Base-by-base conservation (phyloP, 1,140 invertebrate genomes). In the Sminthurinus signatus region DNA sequence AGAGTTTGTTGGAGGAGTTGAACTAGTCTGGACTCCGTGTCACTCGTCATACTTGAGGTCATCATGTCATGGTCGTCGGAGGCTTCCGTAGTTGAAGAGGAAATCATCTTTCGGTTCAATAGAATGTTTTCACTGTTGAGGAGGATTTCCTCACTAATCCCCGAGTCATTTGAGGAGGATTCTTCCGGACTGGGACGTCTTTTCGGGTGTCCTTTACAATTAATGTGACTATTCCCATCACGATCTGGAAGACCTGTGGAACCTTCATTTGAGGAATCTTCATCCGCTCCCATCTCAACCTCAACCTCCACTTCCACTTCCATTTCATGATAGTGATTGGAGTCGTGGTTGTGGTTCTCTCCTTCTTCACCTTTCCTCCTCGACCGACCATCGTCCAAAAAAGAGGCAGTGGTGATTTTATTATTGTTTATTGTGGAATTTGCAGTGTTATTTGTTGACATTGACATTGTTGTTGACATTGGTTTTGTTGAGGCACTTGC, bases 101-200 rank as follows among this genome's bases (percentile, higher is more conserved):
- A 36, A 19, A 14, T 32, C n/a, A 21, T 36, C 21, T 31, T 56
- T 3, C 10, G 5, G 21, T 8, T 14, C 5, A 10, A 10, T n/a
- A n/a, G n/a, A 21, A 5, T 46, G 5, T 36, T 5, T 3, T 56
- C 54, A 5, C 5, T 27, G 3, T 10, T 5, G 14, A 52, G 3
- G 5, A 58, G 54, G 5, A 62, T 52, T 31, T 71, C 69, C 23
- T 71, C 69, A 48, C 60, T 64, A 21, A 71, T 71, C 1, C 70
- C 70, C 19, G 70, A 71, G 32, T 71, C 70, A 48, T 71, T 71
- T 0, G 65, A 68, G 17, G 56, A 60, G 0, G 65, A 67, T 42
- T 71, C 69, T 36, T 71, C 69, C 1, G 62, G 65, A 61, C 69
- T 67, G 27, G 62, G 21, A 31, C 50, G 42, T 21, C 65, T 43